phyloP scores from a whole-genome alignment of 2,797 vertebrate species.

The Diplodus puntazzo region DNA sequence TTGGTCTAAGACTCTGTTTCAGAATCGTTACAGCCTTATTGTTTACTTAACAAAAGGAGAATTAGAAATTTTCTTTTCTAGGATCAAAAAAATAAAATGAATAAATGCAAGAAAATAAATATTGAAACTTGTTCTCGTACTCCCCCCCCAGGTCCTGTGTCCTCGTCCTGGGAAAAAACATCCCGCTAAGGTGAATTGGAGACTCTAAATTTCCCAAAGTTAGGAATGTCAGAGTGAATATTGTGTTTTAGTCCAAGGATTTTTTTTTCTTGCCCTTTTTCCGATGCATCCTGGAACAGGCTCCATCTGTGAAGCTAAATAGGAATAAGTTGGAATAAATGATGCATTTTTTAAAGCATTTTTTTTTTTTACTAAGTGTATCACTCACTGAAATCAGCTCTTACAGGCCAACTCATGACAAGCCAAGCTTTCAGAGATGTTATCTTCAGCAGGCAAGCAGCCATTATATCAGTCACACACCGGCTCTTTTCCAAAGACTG shows the following conservation, averaged over 20 bases:
- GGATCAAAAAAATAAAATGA: neutral
- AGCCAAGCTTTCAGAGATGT: conserved; percentile 62
- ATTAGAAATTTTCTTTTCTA: neutral
- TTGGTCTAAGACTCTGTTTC: too few relatives aligned
- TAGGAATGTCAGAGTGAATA: conserved; percentile 4
- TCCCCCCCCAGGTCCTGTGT: too few relatives aligned
- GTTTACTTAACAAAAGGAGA: neutral
- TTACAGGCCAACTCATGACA: conserved; percentile 55
- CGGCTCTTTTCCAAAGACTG: conserved; percentile 75
- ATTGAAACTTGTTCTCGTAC: too few relatives aligned
- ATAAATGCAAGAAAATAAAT: neutral
- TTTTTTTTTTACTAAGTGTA: conserved; percentile 19
- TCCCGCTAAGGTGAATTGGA: neutral
- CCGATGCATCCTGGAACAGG: conserved; percentile 6
- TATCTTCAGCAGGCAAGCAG: conserved; percentile 69
- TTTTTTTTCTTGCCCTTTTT: conserved; percentile 5
- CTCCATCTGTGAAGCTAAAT: conserved; percentile 17
- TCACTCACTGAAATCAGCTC: conserved; percentile 57
- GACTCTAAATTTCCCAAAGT: conserved; percentile 8
- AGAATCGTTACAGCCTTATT: too few relatives aligned
- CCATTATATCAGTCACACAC: conserved; percentile 81
- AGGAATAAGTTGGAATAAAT: conserved; percentile 9
- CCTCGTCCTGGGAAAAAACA: neutral
- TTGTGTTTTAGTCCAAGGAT: neutral
- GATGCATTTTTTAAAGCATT: conserved; percentile 22